phyloP scores from a whole-genome alignment of 2,797 vertebrate genomes.

The Etheostoma perlongum region DNA sequence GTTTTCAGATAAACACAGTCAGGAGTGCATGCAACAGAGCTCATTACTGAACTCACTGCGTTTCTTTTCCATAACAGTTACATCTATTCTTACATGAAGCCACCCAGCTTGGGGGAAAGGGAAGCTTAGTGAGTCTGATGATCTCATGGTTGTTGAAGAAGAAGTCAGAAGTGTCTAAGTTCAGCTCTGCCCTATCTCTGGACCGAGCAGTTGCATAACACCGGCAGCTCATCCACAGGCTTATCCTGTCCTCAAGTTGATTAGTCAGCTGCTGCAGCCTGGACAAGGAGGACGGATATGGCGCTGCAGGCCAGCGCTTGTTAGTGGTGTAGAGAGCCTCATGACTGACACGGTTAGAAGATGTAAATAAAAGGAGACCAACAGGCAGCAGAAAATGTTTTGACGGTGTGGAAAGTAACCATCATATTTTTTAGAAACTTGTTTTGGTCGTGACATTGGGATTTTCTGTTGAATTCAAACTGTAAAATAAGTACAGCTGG shows the following conservation, averaged over 20 bases:
- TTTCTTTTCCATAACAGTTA: neutral
- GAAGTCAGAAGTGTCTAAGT: conserved; percentile 58
- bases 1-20: conserved; percentile 8
- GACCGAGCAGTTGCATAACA: conserved; percentile 68
- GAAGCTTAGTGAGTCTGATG: conserved; percentile 39
- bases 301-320: neutral
- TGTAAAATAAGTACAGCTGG: neutral
- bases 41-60: conserved; percentile 4
- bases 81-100: conserved; percentile 39
- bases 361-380: neutral
- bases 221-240: conserved; percentile 55
- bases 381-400: neutral
- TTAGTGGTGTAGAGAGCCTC: neutral
- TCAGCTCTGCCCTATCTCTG: conserved; percentile 69
- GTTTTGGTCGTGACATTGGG: too few relatives aligned
- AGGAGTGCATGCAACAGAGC: neutral
- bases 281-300: neutral
- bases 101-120: neutral
- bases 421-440: neutral
- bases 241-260: conserved; percentile 54
- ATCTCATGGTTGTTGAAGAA: conserved; percentile 56
- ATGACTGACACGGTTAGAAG: neutral
- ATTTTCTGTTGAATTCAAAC: neutral
- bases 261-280: conserved; percentile 46
- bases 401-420: neutral